These are phyloP conservation scores for Sinonovacula constricta DNA, from an alignment of 1,140 invertebrate genomes.

Conservation along the genomic window DNA sequence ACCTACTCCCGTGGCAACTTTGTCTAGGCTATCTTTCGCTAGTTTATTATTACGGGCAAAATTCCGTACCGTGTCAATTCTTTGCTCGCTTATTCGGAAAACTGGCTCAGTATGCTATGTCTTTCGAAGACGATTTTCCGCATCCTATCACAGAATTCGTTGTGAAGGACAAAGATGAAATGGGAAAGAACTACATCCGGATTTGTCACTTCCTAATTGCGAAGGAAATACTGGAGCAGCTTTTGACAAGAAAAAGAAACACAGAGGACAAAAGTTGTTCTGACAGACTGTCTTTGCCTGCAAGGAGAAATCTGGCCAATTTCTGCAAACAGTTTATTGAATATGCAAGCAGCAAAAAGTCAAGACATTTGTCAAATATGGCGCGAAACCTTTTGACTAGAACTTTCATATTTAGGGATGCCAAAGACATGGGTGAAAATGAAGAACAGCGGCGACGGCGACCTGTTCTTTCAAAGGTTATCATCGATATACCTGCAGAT, in stretches of 20 bases:
- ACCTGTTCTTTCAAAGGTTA: conserved; percentile 50
- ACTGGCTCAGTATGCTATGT: conserved; percentile 51
- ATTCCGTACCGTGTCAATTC: conserved; percentile 57
- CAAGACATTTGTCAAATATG: conserved; percentile 35
- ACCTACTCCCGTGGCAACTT: conserved; percentile 37
- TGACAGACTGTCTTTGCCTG: conserved; percentile 16
- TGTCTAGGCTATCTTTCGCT: conserved; percentile 53
- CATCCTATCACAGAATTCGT: conserved; percentile 48
- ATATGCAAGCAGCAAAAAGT: conserved; percentile 51
- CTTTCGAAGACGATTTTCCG: conserved; percentile 52
- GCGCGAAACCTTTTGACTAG: conserved; percentile 53
- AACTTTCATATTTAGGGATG: conserved; percentile 57
- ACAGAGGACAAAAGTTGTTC: not conserved
- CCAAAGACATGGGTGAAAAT: conserved; percentile 52
- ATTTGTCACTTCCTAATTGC: conserved; percentile 54
- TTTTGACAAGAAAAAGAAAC: conserved; percentile 31
- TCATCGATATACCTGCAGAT: conserved; percentile 52
- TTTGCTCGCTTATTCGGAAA: conserved; percentile 48
- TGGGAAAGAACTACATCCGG: conserved; percentile 48
- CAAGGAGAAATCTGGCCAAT: conserved; percentile 35
- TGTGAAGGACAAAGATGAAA: conserved; percentile 36
- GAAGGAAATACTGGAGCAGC: conserved; percentile 60
- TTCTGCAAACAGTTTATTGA: conserved; percentile 55
- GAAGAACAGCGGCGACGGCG: conserved; percentile 41
- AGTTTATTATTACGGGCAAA: conserved; percentile 58